A percentile compares a stretch with the other conserved stretches of the same genome.
These are phyloP conservation scores for Diabrotica virgifera DNA, from an alignment of 1,140 invertebrate species.

Conservation along the genomic window DNA sequence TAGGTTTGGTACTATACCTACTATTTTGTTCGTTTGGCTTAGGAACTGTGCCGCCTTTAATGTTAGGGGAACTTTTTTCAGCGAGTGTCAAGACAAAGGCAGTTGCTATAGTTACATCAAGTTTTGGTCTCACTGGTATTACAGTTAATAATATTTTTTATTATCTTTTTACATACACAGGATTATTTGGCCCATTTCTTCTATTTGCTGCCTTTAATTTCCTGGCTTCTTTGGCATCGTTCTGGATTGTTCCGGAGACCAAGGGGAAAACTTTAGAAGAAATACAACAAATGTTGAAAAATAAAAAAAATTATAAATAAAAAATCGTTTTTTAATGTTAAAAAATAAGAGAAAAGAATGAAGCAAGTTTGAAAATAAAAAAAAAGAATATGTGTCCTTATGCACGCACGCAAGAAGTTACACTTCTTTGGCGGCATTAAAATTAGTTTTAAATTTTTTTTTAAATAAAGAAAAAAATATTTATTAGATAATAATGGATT, in stretches of 20 bases:
- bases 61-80: conserved; percentile 74
- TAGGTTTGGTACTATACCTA: conserved; percentile 66
- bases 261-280: conserved; percentile 73
- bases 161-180: conserved; percentile 57
- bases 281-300: conserved; percentile 57
- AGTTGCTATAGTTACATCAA: conserved; percentile 65
- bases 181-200: conserved; percentile 70
- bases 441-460: no score
- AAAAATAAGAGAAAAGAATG: no score
- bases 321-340: neutral
- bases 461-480: no score
- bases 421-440: no score
- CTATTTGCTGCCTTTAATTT: conserved; percentile 69
- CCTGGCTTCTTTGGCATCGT: conserved; percentile 60
- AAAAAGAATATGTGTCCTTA: no score
- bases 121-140: conserved; percentile 70
- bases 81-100: conserved; percentile 67
- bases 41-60: conserved; percentile 67
- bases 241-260: conserved; percentile 73
- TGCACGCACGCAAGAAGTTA: no score
- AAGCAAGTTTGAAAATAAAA: no score
- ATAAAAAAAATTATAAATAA: neutral
- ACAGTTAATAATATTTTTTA: conserved; percentile 72
- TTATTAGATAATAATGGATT: no score
- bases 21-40: conserved; percentile 67